Evolutionary conservation across 1,140 invertebrate genomes (phyloP).

Genomic region (Pogonus chalceus): DNA sequence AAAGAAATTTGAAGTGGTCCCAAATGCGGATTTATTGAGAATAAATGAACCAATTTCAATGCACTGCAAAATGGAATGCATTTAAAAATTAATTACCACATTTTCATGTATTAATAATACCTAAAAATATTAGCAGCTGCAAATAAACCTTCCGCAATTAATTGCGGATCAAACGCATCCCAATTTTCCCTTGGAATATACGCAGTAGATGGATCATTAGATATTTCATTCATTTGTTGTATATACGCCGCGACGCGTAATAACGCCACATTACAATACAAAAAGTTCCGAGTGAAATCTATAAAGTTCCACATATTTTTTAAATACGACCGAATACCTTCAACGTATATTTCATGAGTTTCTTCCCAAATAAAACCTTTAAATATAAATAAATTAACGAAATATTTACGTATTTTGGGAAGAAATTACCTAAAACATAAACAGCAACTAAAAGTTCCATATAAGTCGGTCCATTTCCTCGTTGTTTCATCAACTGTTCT

Average conservation of each 20-base stretch:
- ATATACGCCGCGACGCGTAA: slow-evolving; percentile 68
- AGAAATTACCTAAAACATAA: slow-evolving; percentile 58
- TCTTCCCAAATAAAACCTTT: slow-evolving; percentile 86
- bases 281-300: slow-evolving; percentile 80
- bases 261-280: slow-evolving; percentile 71
- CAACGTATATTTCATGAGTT: slow-evolving; percentile 75
- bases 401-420: slow-evolving; percentile 3
- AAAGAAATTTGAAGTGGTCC: slow-evolving; percentile 79
- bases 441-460: slow-evolving; percentile 68
- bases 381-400: slow-evolving; percentile 15
- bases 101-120: slow-evolving; percentile 27
- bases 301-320: slow-evolving; percentile 94
- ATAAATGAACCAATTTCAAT: slow-evolving; percentile 79
- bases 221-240: slow-evolving; percentile 59
- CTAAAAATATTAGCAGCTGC: slow-evolving; percentile 90
- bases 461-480: slow-evolving; percentile 66
- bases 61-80: slow-evolving; percentile 43
- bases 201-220: slow-evolving; percentile 49
- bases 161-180: slow-evolving; percentile 87
- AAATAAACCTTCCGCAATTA: slow-evolving; percentile 90
- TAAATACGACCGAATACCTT: slow-evolving; percentile 74
- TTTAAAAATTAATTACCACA: background rate
- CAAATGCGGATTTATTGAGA: slow-evolving; percentile 83
- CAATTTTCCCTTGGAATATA: slow-evolving; percentile 74
- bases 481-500: slow-evolving; percentile 52